Base-by-base conservation (phyloP, 2,888 invertebrate genomes). In the Amblyjoppa fuscipennis region DNA sequence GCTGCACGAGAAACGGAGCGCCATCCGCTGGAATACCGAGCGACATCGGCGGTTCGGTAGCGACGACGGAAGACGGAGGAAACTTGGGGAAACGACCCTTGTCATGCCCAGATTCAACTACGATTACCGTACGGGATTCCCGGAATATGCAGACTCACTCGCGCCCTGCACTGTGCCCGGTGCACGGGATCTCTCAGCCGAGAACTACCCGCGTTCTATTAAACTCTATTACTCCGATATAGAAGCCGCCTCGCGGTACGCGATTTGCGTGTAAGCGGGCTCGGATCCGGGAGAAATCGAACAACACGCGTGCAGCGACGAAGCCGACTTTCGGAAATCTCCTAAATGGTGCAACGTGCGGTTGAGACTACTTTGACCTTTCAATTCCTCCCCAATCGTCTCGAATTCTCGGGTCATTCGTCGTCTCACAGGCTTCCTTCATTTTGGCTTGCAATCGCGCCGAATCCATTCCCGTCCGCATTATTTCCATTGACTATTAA, bases 11-110 rank as follows among this genome's bases (percentile, higher is more conserved):
- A 28, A 51, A 85, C 66, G 75, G 61, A 85, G 56, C 69, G 56
- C 59, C 53, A 28, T 16, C 66, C 51, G 69, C 61, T 59, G 45
- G 41, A 34, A n/a, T 56, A 71, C 56, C 73, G 51, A 68, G 59
- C 73, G 51, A 69, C 68, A 49, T 7, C 51, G 75, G 34, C 13
- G 56, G 69, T 70, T 45, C 28, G 28, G 73, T 9, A 53, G 51
- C 28, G 53, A 51, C 73, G 59, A 59, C 38, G 64, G 38, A 59
- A 20, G 53, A 59, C 49, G 59, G 51, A 45, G 20, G 77, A 90
- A 92, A 91, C 90, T 91, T 90, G n/a, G 88, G 34, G 87, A 81
- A 90, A 90, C 90, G 92, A 92, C 90, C 88, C 89, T 89, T 91
- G 92, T 91, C 92, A 91, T 88, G 88, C 74, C 87, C 91, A 92